phyloP scores from a whole-genome alignment of 2,888 invertebrate genomes.

The Andrena praecox region DNA sequence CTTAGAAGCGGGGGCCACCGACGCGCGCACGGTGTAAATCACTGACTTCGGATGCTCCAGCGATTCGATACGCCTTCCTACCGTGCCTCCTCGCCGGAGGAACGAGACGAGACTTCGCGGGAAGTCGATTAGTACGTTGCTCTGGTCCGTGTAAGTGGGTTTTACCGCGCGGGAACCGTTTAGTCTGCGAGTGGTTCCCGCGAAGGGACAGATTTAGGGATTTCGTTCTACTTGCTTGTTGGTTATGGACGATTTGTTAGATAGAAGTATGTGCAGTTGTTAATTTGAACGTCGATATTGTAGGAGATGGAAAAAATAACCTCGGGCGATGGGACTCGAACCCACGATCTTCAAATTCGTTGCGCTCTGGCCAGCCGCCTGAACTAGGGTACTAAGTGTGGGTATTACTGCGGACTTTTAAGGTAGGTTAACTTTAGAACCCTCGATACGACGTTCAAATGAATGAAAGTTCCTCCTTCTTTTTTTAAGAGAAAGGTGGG shows the following conservation, averaged over 20 bases:
- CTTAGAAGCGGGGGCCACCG: constrained; percentile 51
- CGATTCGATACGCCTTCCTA: constrained; percentile 46
- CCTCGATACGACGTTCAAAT: no score
- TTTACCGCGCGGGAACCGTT: background rate
- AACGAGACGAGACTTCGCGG: constrained; percentile 21
- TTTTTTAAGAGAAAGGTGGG: no score
- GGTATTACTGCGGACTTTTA: no score
- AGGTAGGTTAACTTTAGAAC: no score
- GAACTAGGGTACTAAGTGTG: no score
- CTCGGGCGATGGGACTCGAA: no score
- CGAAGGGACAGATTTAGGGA: background rate
- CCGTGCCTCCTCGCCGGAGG: constrained; percentile 12
- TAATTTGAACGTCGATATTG: background rate
- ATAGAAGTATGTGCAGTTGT: background rate
- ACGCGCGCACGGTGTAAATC: constrained; percentile 60
- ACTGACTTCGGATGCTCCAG: constrained; percentile 65
- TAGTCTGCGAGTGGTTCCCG: background rate
- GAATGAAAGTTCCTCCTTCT: no score
- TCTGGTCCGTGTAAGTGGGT: background rate
- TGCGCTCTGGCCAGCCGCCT: no score
- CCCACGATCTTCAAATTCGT: no score
- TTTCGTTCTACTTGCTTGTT: no score
- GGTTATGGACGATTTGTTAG: background rate
- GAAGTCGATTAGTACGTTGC: constrained; percentile 37
- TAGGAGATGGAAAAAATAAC: no score